Evolutionary conservation across 2,113 vertebrate genomes (phyloP), one percentile per base, ranked within the genome.

Genomic region (Corynorhinus townsendii): DNA sequence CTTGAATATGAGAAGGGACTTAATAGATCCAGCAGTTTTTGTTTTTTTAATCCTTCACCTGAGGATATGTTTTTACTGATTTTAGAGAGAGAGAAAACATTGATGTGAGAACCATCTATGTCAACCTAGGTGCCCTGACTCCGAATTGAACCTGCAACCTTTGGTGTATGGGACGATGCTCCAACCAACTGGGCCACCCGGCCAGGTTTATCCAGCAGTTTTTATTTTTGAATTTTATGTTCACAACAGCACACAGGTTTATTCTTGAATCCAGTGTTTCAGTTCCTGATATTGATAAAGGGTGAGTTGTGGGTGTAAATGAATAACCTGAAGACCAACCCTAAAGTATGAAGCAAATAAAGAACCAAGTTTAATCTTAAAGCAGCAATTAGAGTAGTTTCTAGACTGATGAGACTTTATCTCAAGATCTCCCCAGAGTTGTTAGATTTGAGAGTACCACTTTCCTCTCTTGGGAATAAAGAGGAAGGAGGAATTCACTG

Each of bases 331-430:
- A 93, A 59, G 64, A 91, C 24, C 30, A 54, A 4, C 49, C 30
- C 26, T 90, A 16, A 54, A 80, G 19, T 83, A 20, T 54, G 47
- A 88, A 68, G 54, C 45, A 77, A 68, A 76, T 89, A 68, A 83
- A 90, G 52, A 84, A 86, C 71, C 45, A 80, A 76, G 17, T 92
- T 73, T 92, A 87, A 83, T 80, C 28, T 72, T 90, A 66, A 92
- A 77, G 43, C 77, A 56, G 28, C 16, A 71, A 26, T 66, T 49
- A 72, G 26, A 24, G 19, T 73, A 43, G 33, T 77, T 89, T 95
- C 28, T 90, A 77, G n/a, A 49, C 26, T 43, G 15, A 68, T n/a
- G 56, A 73, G 17, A 16, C n/a, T 52, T 93, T 93, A 75, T 49
- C 47, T 77, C 71, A 59, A 49, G 14, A 24, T 82, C 33, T 95